Conservation (phyloP, 2,888 invertebrate species). For the Steromphala cineraria region DNA sequence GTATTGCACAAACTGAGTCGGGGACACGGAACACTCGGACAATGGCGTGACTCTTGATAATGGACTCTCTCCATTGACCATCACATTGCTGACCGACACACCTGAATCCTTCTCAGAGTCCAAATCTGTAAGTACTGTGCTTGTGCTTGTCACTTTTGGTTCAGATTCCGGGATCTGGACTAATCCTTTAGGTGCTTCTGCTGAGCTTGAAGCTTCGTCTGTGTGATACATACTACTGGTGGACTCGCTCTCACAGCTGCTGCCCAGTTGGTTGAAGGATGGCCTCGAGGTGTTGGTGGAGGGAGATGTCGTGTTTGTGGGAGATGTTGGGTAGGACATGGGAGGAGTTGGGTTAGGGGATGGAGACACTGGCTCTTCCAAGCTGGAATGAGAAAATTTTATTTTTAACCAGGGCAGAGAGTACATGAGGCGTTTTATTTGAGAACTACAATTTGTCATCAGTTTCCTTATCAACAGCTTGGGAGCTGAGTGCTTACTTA, state of each 20-base stretch:
- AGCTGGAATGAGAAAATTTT: no score
- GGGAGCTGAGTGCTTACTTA: no score
- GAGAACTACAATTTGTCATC: no score
- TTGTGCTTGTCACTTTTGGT: no score
- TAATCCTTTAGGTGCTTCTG: neutral
- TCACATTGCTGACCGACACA: neutral
- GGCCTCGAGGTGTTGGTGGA: neutral
- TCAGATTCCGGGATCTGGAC: no score
- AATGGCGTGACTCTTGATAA: neutral
- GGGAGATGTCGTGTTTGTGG: neutral
- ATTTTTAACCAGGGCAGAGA: no score
- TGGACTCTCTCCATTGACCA: neutral
- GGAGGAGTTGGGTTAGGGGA: no score
- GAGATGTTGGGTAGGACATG: no score
- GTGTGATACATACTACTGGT: slow-evolving; percentile 14
- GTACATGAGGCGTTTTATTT: no score
- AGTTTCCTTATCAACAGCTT: no score
- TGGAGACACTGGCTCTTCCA: no score
- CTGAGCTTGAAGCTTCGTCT: neutral
- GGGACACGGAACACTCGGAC: neutral
- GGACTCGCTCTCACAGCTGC: slow-evolving; percentile 10
- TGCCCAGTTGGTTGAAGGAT: neutral
- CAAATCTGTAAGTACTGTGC: no score
- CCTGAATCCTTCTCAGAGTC: neutral
- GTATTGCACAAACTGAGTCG: neutral